phyloP scores from a whole-genome alignment of 2,113 vertebrate genomes.

The Lonchura striata region DNA sequence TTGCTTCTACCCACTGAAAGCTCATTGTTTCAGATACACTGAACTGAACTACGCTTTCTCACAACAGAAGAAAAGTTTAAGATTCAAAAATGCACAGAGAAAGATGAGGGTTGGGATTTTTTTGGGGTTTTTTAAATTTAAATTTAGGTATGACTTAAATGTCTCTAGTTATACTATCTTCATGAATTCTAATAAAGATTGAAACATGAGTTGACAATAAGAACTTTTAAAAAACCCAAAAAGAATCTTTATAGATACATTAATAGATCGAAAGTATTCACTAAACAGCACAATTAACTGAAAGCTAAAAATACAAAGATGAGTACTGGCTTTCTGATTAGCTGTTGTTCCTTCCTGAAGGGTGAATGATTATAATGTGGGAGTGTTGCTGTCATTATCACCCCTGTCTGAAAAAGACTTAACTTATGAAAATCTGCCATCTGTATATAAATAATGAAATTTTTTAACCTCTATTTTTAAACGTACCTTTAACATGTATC shows the following conservation, averaged over 20 bases:
- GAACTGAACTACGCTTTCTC: neutral
- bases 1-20: neutral
- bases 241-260: neutral
- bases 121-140: rapidly evolving
- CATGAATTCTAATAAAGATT: neutral
- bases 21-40: neutral
- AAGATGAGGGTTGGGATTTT: neutral
- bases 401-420: neutral
- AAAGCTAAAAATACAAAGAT: neutral
- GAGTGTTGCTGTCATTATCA: neutral
- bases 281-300: neutral
- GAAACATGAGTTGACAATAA: neutral
- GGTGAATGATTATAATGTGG: neutral
- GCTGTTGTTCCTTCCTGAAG: neutral
- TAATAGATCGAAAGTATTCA: neutral
- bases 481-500: neutral
- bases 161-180: neutral
- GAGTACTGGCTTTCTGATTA: neutral
- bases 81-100: neutral
- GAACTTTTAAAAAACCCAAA: rapidly evolving
- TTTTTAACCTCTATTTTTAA: neutral
- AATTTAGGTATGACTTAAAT: neutral
- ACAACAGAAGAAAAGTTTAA: neutral
- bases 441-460: neutral
- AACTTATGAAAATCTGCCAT: neutral